phyloP scores from a whole-genome alignment of 2,888 invertebrate species.

The Lithophane leautieri region DNA sequence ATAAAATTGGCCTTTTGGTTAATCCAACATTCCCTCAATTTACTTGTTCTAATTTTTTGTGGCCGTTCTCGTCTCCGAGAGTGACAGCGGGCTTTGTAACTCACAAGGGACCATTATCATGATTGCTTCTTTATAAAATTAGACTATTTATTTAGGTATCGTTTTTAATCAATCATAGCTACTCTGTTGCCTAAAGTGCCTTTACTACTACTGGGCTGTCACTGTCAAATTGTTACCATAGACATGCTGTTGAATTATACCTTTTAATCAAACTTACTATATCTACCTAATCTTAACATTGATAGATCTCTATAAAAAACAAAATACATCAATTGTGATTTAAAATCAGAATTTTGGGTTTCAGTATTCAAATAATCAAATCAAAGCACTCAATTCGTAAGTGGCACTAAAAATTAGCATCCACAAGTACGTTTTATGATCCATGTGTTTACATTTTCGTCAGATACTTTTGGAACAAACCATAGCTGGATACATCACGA shows the following conservation, averaged over 20 bases:
- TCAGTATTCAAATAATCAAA: too few species aligned
- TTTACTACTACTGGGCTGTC: not conserved
- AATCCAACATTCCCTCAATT: not conserved
- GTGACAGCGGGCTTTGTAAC: conserved; percentile 14
- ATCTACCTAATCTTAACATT: too few species aligned
- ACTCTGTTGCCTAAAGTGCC: not conserved
- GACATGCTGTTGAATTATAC: not conserved
- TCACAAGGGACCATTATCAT: conserved; percentile 33
- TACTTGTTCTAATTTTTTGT: conserved; percentile 23
- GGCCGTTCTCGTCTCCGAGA: not conserved
- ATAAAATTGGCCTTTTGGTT: not conserved
- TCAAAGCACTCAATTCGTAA: too few species aligned
- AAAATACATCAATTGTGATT: too few species aligned
- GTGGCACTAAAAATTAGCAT: too few species aligned
- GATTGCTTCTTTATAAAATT: conserved; percentile 26
- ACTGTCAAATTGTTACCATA: too few species aligned
- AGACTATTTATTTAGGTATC: not conserved
- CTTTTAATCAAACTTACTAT: not conserved
- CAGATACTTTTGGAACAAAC: too few species aligned
- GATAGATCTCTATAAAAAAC: too few species aligned
- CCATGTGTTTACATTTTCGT: too few species aligned
- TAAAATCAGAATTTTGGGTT: too few species aligned
- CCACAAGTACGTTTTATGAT: too few species aligned
- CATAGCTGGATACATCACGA: too few species aligned
- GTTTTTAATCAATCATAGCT: not conserved